Evolutionary conservation across 2,113 vertebrate genomes (phyloP).

Genomic region (Phrynocephalus versicolor): DNA sequence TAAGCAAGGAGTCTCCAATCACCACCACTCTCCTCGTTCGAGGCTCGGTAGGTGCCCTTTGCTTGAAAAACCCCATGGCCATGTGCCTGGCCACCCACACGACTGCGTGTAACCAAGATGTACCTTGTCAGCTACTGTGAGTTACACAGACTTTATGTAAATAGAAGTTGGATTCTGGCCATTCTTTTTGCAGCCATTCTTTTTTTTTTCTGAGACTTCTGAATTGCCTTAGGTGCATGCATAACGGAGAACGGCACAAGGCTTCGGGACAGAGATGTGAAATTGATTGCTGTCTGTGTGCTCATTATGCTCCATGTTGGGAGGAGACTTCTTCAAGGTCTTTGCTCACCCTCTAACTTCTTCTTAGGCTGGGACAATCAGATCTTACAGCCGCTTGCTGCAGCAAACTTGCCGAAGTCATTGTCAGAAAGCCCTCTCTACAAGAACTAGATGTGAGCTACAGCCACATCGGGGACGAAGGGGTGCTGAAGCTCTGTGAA

Average conservation of each 20-base stretch:
- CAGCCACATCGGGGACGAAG: slow-evolving; percentile 66
- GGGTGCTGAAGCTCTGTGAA: slow-evolving; percentile 70
- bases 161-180: too few relatives aligned
- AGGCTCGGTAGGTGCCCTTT: too few relatives aligned
- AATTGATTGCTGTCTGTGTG: neutral
- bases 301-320: too few relatives aligned
- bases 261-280: neutral
- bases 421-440: slow-evolving; percentile 65
- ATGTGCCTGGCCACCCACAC: too few relatives aligned
- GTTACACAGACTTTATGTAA: too few relatives aligned
- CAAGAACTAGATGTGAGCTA: slow-evolving; percentile 69
- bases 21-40: too few relatives aligned
- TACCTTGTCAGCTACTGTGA: too few relatives aligned
- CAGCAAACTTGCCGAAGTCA: slow-evolving; percentile 49
- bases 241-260: neutral
- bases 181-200: too few relatives aligned
- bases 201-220: neutral
- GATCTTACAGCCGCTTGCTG: slow-evolving; percentile 69
- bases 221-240: neutral
- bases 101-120: too few relatives aligned
- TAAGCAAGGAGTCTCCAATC: too few relatives aligned
- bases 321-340: too few relatives aligned
- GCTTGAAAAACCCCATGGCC: too few relatives aligned
- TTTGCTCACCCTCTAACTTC: neutral
- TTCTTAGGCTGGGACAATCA: slow-evolving; percentile 71